phyloP scores from a whole-genome alignment of 2,888 invertebrate species.

The Agonopterix arenella region DNA sequence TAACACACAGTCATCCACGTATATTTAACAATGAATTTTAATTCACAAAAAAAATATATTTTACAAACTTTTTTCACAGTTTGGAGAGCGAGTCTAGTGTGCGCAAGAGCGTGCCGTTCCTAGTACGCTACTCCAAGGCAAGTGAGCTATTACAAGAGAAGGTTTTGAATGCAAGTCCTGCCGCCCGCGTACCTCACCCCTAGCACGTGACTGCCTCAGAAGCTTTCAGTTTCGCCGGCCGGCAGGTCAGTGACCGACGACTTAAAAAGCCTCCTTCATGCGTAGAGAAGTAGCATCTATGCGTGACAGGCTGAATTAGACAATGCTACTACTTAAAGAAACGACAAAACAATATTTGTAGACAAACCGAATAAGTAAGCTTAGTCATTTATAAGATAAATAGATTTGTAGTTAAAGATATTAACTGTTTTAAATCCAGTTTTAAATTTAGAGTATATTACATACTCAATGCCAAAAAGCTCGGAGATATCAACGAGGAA shows the following conservation, averaged over 20 bases:
- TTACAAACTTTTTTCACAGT: background rate
- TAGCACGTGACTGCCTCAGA: constrained; percentile 10
- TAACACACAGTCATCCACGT: background rate
- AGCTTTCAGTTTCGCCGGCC: constrained; percentile 11
- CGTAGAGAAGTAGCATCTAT: background rate
- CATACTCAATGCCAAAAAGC: no score
- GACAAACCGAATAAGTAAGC: no score
- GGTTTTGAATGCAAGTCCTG: constrained; percentile 5
- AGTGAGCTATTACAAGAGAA: constrained; percentile 8
- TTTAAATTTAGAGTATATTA: no score
- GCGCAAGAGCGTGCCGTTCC: constrained; percentile 1
- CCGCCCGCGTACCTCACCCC: constrained; percentile 8
- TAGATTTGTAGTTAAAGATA: no score
- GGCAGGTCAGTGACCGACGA: constrained; percentile 8
- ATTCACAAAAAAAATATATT: background rate
- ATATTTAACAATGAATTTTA: background rate
- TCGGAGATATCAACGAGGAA: no score
- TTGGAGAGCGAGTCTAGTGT: background rate
- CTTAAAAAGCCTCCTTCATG: background rate
- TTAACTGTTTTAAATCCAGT: no score
- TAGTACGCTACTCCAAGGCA: constrained; percentile 3
- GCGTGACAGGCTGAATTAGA: no score
- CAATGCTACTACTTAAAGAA: no score
- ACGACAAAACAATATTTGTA: no score
- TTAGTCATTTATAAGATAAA: no score